Percentiles rank a stretch among this genome's conserved stretches.
Evolutionary conservation across 2,888 invertebrate species (phyloP).

Genomic region (Cheilosia scutellata): DNA sequence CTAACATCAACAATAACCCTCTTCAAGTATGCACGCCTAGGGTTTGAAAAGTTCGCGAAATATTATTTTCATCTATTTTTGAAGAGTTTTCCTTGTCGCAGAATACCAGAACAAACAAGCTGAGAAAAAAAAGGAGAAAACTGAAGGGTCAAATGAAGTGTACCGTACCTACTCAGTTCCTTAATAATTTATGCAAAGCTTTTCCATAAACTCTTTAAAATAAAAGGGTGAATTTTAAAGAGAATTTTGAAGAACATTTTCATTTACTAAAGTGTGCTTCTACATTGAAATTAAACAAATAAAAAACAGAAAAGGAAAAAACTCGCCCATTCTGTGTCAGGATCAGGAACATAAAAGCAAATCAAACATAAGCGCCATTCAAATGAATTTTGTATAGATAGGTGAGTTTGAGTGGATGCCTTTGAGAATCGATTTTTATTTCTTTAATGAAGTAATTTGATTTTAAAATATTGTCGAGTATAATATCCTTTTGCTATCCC

Average conservation of each 20-base stretch:
- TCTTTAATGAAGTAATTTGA: too few species aligned
- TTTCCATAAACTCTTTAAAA: constrained; percentile 15
- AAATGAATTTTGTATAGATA: too few species aligned
- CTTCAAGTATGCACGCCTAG: constrained; percentile 41
- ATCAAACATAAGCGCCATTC: too few species aligned
- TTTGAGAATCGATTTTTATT: too few species aligned
- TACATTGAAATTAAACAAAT: constrained; percentile 17
- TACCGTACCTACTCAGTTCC: constrained; percentile 1
- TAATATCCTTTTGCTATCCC: too few species aligned
- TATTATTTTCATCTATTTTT: constrained; percentile 43
- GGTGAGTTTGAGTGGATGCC: too few species aligned
- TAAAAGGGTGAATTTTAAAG: constrained; percentile 29
- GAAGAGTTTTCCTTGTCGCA: neutral
- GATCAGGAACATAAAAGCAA: too few species aligned
- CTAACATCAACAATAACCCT: constrained; percentile 58
- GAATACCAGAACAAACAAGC: neutral
- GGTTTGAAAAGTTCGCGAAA: constrained; percentile 41
- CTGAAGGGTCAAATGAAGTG: constrained; percentile 26
- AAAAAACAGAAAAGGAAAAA: too few species aligned
- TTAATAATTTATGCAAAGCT: constrained; percentile 41
- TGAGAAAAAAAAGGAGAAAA: neutral
- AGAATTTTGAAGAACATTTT: constrained; percentile 16
- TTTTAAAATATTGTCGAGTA: too few species aligned
- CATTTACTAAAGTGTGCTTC: constrained; percentile 47
- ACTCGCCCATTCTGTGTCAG: too few species aligned